Percentiles rank a stretch among this genome's conserved stretches.
phyloP scores from a whole-genome alignment of 2,888 invertebrate genomes.

The Thymelicus acteon region DNA sequence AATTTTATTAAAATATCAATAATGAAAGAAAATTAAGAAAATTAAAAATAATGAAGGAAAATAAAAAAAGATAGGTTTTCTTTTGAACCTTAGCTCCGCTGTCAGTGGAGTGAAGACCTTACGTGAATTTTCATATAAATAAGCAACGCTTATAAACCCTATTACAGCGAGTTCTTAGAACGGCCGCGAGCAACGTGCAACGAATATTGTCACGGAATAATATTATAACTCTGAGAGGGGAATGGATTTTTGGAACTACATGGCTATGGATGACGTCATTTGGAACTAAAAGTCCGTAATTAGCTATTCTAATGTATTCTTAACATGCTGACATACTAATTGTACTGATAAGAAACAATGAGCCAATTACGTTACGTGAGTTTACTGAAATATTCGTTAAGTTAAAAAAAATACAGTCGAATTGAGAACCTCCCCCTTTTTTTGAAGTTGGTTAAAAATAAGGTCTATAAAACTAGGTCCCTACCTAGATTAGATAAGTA shows the following conservation, averaged over 20 bases:
- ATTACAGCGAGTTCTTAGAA: slow-evolving; percentile 15
- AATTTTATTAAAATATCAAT: too few species aligned
- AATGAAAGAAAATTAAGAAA: too few species aligned
- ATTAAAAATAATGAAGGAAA: background rate
- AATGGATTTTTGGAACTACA: background rate
- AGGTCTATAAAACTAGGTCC: too few species aligned
- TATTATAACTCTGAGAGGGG: background rate
- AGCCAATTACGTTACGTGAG: too few species aligned
- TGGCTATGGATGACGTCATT: background rate
- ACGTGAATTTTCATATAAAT: slow-evolving; percentile 27
- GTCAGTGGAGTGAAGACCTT: background rate
- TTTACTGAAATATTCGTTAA: too few species aligned
- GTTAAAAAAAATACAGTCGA: too few species aligned
- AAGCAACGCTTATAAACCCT: slow-evolving; percentile 22
- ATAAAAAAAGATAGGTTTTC: background rate
- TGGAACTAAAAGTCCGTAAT: background rate
- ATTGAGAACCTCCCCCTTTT: too few species aligned
- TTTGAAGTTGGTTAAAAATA: too few species aligned
- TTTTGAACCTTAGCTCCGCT: background rate
- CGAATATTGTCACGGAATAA: slow-evolving; percentile 20
- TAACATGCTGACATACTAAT: background rate
- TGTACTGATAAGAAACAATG: background rate
- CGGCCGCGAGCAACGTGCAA: slow-evolving; percentile 9
- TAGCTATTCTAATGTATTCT: background rate
- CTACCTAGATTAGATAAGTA: too few species aligned